phyloP scores from a whole-genome alignment of 2,113 vertebrate species.

The Rhombomys opimus region DNA sequence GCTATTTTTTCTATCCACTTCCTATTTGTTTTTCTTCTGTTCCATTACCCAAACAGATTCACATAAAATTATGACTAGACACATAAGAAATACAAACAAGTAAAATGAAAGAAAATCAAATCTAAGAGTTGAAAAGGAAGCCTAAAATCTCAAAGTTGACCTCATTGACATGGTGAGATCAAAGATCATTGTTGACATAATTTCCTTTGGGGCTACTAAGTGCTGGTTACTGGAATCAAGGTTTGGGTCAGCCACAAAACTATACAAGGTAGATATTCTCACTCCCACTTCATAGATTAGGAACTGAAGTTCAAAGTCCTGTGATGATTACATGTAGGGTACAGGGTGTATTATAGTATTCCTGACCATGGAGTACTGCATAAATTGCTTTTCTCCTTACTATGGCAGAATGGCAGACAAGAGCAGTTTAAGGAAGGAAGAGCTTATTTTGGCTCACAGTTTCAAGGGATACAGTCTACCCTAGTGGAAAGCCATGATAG shows the following conservation, averaged over 20 bases:
- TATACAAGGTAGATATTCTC: not conserved
- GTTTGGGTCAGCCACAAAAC: not conserved
- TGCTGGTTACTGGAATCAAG: not conserved
- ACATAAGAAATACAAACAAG: not conserved
- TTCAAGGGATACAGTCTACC: not conserved
- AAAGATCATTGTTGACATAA: not conserved
- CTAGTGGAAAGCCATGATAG: not conserved
- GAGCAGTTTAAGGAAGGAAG: not conserved
- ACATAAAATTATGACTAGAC: not conserved
- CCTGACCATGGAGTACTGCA: not conserved
- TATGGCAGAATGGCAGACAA: not conserved
- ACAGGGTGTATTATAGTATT: not conserved
- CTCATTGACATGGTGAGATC: not conserved
- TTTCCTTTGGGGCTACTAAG: not conserved
- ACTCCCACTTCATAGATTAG: not conserved
- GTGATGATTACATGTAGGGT: not conserved
- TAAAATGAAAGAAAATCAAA: not conserved
- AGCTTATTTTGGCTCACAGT: not conserved
- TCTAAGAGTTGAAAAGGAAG: not conserved
- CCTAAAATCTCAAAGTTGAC: not conserved
- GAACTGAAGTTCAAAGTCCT: not conserved
- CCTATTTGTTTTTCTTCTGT: not conserved
- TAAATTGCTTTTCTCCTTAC: not conserved
- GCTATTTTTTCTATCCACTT: not conserved
- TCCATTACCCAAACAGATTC: constrained; percentile 7